phyloP scores from a whole-genome alignment of 37 sponge, comb jelly and placozoan species.

The Trichoplax adhaerens region DNA sequence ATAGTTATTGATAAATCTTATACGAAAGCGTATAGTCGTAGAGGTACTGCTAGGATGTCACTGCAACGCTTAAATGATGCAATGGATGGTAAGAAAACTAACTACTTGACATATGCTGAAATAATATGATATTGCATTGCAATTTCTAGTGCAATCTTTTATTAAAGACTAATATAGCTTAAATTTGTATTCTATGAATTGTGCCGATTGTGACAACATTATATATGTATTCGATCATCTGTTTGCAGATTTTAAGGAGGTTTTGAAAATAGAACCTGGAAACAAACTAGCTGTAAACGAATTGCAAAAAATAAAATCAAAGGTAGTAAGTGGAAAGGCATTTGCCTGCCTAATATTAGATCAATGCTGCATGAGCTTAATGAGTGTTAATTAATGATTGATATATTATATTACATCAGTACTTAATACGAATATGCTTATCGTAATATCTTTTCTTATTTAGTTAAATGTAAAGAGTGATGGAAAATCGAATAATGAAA shows the following conservation, averaged over 20 bases:
- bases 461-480: too few relatives aligned
- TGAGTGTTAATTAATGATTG: too few relatives aligned
- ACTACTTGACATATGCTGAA: not conserved
- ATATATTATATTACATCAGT: conserved; percentile 1
- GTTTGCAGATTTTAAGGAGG: conserved; percentile 32
- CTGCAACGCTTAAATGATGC: conserved; percentile 25
- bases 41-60: conserved; percentile 28
- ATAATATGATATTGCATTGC: not conserved
- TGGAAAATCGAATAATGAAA: too few relatives aligned
- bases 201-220: not conserved
- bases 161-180: not conserved
- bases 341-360: too few relatives aligned
- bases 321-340: too few relatives aligned
- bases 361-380: too few relatives aligned
- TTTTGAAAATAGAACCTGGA: conserved; percentile 38
- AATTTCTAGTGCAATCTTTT: not conserved
- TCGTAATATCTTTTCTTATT: too few relatives aligned
- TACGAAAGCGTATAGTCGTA: conserved; percentile 51
- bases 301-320: conserved; percentile 22
- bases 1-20: conserved; percentile 42
- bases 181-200: not conserved
- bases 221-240: conserved; percentile 1
- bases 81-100: conserved; percentile 14
- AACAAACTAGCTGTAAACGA: conserved; percentile 51
- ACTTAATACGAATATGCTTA: not conserved